phyloP scores from a whole-genome alignment of 92 coral and sea anemone species.

The Pocillopora grandis region DNA sequence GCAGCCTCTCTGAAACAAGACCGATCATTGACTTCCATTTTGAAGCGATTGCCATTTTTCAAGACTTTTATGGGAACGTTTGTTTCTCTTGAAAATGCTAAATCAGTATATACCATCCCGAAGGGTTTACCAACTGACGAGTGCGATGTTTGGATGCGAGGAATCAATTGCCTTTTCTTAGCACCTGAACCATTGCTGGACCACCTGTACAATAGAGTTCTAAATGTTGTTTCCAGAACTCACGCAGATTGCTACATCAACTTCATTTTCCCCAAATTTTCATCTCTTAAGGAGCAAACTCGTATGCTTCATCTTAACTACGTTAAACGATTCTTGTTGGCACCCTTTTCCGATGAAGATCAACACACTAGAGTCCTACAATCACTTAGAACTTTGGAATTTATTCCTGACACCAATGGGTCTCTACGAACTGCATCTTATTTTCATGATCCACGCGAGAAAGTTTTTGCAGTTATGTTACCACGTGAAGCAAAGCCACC shows the following conservation, averaged over 20 bases:
- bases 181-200: slow-evolving; percentile 57
- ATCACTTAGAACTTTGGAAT: slow-evolving; percentile 50
- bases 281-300: slow-evolving; percentile 51
- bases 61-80: slow-evolving; percentile 54
- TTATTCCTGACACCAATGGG: slow-evolving; percentile 72
- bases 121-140: slow-evolving; percentile 66
- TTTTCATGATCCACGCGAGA: slow-evolving; percentile 75
- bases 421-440: slow-evolving; percentile 56
- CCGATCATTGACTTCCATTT: slow-evolving; percentile 11
- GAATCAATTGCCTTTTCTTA: slow-evolving; percentile 63
- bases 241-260: slow-evolving; percentile 71
- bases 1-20: slow-evolving; percentile 16
- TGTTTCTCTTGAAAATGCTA: slow-evolving; percentile 43
- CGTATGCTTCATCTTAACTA: slow-evolving; percentile 64
- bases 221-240: slow-evolving; percentile 52
- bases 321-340: slow-evolving; percentile 55
- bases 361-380: slow-evolving; percentile 33
- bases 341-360: neutral
- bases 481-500: slow-evolving; percentile 63
- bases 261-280: slow-evolving; percentile 73
- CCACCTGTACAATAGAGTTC: slow-evolving; percentile 54
- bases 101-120: slow-evolving; percentile 57
- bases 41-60: slow-evolving; percentile 70
- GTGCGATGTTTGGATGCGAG: slow-evolving; percentile 68
- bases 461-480: slow-evolving; percentile 78